Evolutionary conservation across 2,888 invertebrate genomes (phyloP), one percentile per base, ranked within the genome.

Genomic region (Drosophila kanekoi): DNA sequence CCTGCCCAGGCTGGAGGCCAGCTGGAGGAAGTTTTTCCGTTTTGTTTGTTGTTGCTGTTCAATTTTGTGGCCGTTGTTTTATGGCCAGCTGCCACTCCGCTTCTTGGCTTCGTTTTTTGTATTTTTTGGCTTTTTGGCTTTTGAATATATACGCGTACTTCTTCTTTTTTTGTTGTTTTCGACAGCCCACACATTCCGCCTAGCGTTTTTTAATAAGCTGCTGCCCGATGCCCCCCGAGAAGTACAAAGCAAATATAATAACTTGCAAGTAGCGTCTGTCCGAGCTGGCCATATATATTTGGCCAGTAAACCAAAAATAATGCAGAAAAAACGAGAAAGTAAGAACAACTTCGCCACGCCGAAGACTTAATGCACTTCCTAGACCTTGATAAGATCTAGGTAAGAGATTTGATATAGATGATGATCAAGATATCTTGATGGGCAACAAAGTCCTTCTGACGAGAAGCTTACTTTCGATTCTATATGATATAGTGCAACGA

Each of bases 181-280:
- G 63, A 60, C 65, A 63, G 61, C 48, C 66, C 79, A 71, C 68
- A 79, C 69, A 82, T 72, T 58, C 33, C 58, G 44, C 16, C 61
- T 57, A 54, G 40, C 33, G 44, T 68, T 87, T 87, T 89, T 85
- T 89, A 87, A 89, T 89, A 87, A 89, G 88, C 81, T 68, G 51
- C 71, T 56, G 72, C 66, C 69, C 60, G 61, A 64, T 56, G 54
- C 58, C 72, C 38, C 37, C 64, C 64, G 77, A 87, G 77, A 89
- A 87, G 87, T 85, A 89, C 87, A 89, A 78, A 87, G 89, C 88
- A 87, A 87, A 87, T 81, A 87, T 87, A 87, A 87, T 87, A 87
- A 87, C 88, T 87, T 87, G 76, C 81, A 85, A 89, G 88, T 71
- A 79, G 84, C 79, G 81, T 71, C 70, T 70, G 82, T 66, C 82